phyloP scores from a whole-genome alignment of 1,140 invertebrate species.

The Drosophila willistoni region DNA sequence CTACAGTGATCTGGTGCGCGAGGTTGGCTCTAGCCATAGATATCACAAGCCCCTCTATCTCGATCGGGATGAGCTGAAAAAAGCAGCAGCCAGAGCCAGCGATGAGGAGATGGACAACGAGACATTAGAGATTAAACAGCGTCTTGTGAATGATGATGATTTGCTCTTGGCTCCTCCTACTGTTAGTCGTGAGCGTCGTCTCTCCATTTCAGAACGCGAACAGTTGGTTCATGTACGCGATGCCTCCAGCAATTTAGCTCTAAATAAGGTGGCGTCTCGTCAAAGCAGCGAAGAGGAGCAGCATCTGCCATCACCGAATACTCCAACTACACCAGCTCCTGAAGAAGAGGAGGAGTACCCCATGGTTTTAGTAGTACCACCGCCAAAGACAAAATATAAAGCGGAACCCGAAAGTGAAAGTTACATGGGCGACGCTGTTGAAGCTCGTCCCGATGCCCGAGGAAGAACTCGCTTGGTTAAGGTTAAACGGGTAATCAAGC shows the following conservation, averaged over 20 bases:
- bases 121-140: slow-evolving; percentile 45
- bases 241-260: slow-evolving; percentile 63
- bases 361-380: slow-evolving; percentile 57
- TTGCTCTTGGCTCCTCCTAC: slow-evolving; percentile 55
- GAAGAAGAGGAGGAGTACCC: slow-evolving; percentile 41
- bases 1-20: slow-evolving; percentile 91
- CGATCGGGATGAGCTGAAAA: slow-evolving; percentile 87
- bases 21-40: slow-evolving; percentile 85
- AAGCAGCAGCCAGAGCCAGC: slow-evolving; percentile 84
- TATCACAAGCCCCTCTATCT: slow-evolving; percentile 85
- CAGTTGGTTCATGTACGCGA: slow-evolving; percentile 76
- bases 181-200: slow-evolving; percentile 60
- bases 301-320: neutral
- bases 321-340: slow-evolving; percentile 11
- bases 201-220: slow-evolving; percentile 73
- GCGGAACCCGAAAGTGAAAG: slow-evolving; percentile 55
- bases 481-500: slow-evolving; percentile 73
- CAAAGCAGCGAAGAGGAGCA: slow-evolving; percentile 33
- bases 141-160: slow-evolving; percentile 49
- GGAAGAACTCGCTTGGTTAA: slow-evolving; percentile 72
- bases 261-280: slow-evolving; percentile 33
- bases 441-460: slow-evolving; percentile 68
- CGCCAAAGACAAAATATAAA: slow-evolving; percentile 57
- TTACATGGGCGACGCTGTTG: slow-evolving; percentile 70
- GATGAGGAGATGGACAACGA: slow-evolving; percentile 40